phyloP scores from a whole-genome alignment of 2,888 invertebrate genomes.

The Aleiodes leptofemur region DNA sequence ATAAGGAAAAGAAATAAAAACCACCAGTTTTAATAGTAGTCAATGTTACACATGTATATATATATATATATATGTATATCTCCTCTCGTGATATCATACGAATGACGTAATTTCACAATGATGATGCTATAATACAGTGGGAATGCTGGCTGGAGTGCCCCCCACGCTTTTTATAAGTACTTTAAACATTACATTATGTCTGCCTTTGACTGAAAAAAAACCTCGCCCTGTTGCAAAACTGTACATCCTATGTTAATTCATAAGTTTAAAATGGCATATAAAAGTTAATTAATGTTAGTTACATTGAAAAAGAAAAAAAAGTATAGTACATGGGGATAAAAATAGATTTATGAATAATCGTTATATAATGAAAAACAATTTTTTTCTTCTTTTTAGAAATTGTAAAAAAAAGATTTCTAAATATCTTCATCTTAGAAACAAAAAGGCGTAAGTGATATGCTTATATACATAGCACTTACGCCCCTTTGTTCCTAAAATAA shows the following conservation, averaged over 20 bases:
- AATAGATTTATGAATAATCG: slow-evolving; percentile 39
- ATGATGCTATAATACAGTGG: slow-evolving; percentile 47
- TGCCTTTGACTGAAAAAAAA: slow-evolving; percentile 26
- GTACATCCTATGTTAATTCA: neutral
- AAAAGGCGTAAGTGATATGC: neutral
- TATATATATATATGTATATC: slow-evolving; percentile 3
- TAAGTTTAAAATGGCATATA: slow-evolving; percentile 5
- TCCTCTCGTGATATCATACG: slow-evolving; percentile 67
- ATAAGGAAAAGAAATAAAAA: neutral
- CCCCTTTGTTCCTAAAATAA: neutral
- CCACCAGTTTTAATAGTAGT: neutral
- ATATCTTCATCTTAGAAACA: neutral
- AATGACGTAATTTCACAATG: slow-evolving; percentile 64
- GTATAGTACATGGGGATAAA: neutral
- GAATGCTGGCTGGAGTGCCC: slow-evolving; percentile 48
- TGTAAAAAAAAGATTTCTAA: neutral
- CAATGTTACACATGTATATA: slow-evolving; percentile 9
- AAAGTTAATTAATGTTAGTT: slow-evolving; percentile 14
- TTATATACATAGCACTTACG: neutral
- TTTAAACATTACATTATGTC: neutral
- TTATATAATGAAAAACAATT: neutral
- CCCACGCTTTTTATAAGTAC: slow-evolving; percentile 30
- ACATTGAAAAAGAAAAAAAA: neutral
- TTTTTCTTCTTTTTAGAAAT: no score
- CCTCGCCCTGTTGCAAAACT: slow-evolving; percentile 31